Base-by-base conservation (phyloP, 2,888 invertebrate species). In the Megalurothrips usitatus region DNA sequence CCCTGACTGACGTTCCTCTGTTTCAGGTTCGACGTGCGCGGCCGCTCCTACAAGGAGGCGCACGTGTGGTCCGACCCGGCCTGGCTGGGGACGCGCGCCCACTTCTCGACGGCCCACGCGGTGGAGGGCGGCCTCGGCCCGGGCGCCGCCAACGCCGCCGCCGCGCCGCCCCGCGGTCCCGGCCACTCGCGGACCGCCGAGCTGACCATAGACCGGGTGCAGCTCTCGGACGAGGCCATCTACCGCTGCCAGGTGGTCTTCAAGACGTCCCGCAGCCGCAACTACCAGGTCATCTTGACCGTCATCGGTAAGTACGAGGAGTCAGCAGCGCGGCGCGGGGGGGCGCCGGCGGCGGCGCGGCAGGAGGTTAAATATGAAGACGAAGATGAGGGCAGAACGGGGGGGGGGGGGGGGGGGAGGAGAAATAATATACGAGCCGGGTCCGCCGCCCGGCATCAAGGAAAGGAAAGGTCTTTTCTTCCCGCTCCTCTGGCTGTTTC, bases 181-280 rank as follows among this genome's bases (percentile, higher is more conserved):
- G 58, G 58, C 58, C 84, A 80, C 83, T 0, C 87, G 87, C 26
- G 87, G 89, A 81, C 82, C 10, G 82, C 82, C 1, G 48, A 34
- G 23, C 79, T 82, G 19, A 26, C 49, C 26, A 26, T 83, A 6
- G 82, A 83, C 48, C 78, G 82, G 26, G 83, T 83, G 11, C 82
- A 83, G 78, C 82, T 84, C 23, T 83, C 83, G 34, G 84, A 85
- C 81, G 84, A 84, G 79, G 85, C 84, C 12, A 82, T 88, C 83
- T 90, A 90, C 84, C 86, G 89, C 80, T 90, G 89, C 84, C 86
- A 90, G 80, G 89, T 90, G 47, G 90, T 90, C 85, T 90, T 89
- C 85, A 87, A 87, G 83, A 88, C 88, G 83, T 88, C 89, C 43
- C 89, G 89, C 19, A 90, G 90, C 79, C 87, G 89, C 84, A 90